Evolutionary conservation across 2,888 invertebrate genomes (phyloP).

Genomic region (Elmis aenea): DNA sequence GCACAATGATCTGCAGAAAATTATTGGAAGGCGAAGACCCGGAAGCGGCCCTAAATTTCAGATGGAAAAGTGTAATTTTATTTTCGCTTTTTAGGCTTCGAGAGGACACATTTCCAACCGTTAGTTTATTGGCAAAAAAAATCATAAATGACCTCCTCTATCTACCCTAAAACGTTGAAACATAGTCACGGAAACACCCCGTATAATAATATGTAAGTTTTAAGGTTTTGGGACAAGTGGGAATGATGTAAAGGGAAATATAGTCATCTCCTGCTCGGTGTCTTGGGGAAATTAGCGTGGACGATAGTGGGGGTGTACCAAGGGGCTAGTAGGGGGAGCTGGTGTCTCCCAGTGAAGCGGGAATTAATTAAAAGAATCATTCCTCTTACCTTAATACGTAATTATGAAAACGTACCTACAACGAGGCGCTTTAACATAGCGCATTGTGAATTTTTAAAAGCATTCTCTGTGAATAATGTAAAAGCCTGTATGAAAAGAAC

Average conservation of each 20-base stretch:
- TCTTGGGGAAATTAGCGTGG: conserved; percentile 18
- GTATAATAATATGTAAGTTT: too few species aligned
- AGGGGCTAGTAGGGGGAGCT: conserved; percentile 9
- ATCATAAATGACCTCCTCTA: too few species aligned
- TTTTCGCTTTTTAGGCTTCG: too few species aligned
- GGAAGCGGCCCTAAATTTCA: too few species aligned
- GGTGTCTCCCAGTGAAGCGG: neutral
- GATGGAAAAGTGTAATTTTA: too few species aligned
- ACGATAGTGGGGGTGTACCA: conserved; percentile 7
- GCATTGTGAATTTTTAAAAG: conserved; percentile 36
- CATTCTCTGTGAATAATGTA: conserved; percentile 37
- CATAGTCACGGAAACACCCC: too few species aligned
- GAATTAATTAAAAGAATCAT: conserved; percentile 19
- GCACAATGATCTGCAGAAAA: too few species aligned
- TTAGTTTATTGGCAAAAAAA: too few species aligned
- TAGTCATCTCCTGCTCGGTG: conserved; percentile 22
- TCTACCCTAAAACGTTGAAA: too few species aligned
- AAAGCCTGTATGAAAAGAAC: conserved; percentile 31
- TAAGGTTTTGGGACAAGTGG: too few species aligned
- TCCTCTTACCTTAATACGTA: conserved; percentile 16
- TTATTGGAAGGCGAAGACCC: too few species aligned
- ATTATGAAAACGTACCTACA: conserved; percentile 18
- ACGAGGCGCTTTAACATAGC: conserved; percentile 17
- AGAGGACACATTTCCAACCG: too few species aligned
- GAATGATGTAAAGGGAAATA: conserved; percentile 20